Conservation (phyloP, 2,113 vertebrate genomes). For the Sus scrofa region DNA sequence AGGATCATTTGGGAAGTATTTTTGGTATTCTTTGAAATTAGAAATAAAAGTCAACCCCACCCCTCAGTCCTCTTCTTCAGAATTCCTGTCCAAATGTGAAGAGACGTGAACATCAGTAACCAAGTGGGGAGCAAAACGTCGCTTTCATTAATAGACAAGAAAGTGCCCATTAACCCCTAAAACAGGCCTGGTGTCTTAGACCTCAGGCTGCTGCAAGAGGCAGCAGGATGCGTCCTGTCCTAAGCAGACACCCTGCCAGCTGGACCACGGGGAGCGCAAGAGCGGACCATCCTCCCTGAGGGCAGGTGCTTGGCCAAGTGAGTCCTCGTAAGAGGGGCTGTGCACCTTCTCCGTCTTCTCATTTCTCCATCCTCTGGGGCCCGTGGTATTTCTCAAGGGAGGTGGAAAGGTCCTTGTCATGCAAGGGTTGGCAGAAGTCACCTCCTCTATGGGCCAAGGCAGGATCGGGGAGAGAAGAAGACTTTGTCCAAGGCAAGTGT, state of each 20-base stretch:
- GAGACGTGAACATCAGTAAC: neutral
- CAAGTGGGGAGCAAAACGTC: neutral
- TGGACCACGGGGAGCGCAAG: neutral
- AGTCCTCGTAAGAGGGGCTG: neutral
- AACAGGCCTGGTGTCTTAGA: too few relatives aligned
- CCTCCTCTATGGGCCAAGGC: neutral
- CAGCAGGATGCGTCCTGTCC: neutral
- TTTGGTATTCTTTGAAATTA: constrained; percentile 35
- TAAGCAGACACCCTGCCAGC: neutral
- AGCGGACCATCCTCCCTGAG: neutral
- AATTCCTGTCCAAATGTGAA: neutral
- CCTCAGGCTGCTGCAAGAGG: neutral
- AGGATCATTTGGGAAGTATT: neutral
- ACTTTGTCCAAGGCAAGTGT: neutral
- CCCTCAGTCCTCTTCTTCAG: neutral
- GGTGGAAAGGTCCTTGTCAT: neutral
- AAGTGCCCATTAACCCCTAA: neutral
- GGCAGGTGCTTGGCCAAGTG: neutral
- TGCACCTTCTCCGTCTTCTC: neutral
- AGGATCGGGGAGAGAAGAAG: neutral
- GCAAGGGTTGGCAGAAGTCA: neutral
- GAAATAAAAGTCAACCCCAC: neutral
- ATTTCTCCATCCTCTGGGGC: neutral
- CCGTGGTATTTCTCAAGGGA: neutral
- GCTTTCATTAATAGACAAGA: neutral